These are phyloP conservation scores for Heterodera carotae DNA, from an alignment of 1,140 invertebrate genomes.

Conservation along the genomic window DNA sequence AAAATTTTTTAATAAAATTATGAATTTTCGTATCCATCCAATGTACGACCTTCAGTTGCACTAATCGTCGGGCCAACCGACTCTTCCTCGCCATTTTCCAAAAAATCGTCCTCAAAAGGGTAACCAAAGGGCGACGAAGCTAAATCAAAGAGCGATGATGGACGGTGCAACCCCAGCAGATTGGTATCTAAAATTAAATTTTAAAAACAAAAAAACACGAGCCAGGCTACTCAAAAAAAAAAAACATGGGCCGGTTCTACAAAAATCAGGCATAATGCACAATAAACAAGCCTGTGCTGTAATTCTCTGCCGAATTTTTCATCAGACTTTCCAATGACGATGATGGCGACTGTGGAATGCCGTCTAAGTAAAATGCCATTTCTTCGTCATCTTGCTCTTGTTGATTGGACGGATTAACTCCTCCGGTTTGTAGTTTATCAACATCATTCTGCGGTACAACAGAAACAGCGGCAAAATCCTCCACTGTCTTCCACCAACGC, in stretches of 20 bases:
- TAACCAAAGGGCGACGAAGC: not conserved
- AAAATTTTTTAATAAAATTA: not conserved
- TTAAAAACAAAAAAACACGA: too few relatives aligned
- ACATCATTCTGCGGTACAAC: not conserved
- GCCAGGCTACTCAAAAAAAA: too few relatives aligned
- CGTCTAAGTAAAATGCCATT: not conserved
- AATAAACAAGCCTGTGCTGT: too few relatives aligned
- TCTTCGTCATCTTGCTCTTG: not conserved
- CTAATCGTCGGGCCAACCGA: not conserved
- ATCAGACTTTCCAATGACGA: not conserved
- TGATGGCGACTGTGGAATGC: not conserved
- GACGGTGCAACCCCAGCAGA: not conserved
- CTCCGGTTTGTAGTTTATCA: not conserved
- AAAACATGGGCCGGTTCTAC: not conserved
- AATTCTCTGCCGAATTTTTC: conserved; percentile 7
- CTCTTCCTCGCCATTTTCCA: not conserved
- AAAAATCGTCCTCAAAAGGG: not conserved
- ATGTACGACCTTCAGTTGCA: not conserved
- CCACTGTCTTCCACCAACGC: not conserved
- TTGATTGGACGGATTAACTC: not conserved
- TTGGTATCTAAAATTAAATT: not conserved
- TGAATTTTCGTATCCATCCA: not conserved
- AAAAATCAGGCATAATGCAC: not conserved
- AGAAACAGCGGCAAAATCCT: not conserved
- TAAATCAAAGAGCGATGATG: not conserved